These are phyloP conservation scores for Cynoglossus semilaevis DNA, from an alignment of 2,113 vertebrate species.

Conservation along the genomic window DNA sequence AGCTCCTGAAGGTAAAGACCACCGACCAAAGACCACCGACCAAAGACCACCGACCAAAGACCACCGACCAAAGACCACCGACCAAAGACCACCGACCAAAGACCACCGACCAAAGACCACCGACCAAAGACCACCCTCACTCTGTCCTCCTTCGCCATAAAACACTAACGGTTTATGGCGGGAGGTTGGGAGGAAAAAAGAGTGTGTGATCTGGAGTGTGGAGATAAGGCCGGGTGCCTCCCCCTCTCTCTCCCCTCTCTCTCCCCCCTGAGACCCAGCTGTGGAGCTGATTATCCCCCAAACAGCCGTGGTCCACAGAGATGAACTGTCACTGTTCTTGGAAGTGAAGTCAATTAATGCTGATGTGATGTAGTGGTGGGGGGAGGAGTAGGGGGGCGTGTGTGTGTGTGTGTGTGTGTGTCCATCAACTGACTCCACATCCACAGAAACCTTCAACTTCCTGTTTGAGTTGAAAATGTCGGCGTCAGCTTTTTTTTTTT, in stretches of 20 bases:
- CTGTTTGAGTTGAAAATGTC: too few relatives aligned
- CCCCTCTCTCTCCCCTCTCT: conserved; percentile 12
- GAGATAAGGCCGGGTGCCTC: conserved; percentile 34
- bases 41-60: conserved; percentile 14
- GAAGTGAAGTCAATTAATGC: conserved; percentile 34
- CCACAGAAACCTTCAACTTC: too few relatives aligned
- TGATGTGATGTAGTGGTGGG: conserved; percentile 23
- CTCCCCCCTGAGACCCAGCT: conserved; percentile 31
- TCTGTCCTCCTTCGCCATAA: too few relatives aligned
- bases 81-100: conserved; percentile 9
- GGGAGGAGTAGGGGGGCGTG: not conserved
- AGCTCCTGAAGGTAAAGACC: conserved; percentile 83
- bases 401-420: too few relatives aligned
- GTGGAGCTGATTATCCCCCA: conserved; percentile 30
- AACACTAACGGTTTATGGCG: not conserved
- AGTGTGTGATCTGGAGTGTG: conserved; percentile 33
- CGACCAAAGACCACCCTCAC: too few relatives aligned
- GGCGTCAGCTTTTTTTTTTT: too few relatives aligned
- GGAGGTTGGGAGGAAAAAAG: not conserved
- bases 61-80: too few relatives aligned
- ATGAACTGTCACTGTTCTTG: conserved; percentile 36
- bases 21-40: too few relatives aligned
- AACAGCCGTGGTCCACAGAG: conserved; percentile 27
- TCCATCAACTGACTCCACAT: not conserved
- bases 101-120: not conserved